A percentile compares a stretch with the other conserved stretches of the same genome.
phyloP scores from a whole-genome alignment of 1,140 invertebrate genomes.

The Drosophila oshimai region DNA sequence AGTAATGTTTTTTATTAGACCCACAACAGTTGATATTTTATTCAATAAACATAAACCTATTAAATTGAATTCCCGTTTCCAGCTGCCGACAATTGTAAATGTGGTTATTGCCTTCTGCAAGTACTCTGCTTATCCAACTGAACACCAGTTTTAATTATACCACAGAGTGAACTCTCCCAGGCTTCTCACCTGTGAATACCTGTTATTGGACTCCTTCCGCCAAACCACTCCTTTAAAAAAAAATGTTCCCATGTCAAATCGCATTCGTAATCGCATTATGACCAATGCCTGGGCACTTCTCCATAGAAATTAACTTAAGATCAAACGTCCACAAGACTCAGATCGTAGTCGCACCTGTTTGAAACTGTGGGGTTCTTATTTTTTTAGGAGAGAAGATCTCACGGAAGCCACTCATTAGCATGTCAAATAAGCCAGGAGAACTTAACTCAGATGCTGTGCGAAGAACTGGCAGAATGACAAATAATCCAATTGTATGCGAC shows the following conservation, averaged over 20 bases:
- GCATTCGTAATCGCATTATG: slow-evolving; percentile 66
- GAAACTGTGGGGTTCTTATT: background rate
- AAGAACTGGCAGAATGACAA: slow-evolving; percentile 46
- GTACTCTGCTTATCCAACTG: background rate
- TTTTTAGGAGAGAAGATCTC: slow-evolving; percentile 47
- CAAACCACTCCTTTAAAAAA: background rate
- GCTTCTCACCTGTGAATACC: slow-evolving; percentile 10
- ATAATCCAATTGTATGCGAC: slow-evolving; percentile 69
- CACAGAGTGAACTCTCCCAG: slow-evolving; percentile 26
- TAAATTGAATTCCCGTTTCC: too few relatives aligned
- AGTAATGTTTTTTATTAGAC: too few relatives aligned
- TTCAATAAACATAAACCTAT: too few relatives aligned
- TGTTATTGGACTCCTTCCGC: background rate
- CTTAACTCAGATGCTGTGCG: slow-evolving; percentile 2
- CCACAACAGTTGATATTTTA: too few relatives aligned
- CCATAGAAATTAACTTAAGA: slow-evolving; percentile 41
- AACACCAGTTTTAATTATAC: background rate
- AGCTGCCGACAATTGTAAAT: too few relatives aligned
- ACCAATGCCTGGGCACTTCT: slow-evolving; percentile 13
- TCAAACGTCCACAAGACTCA: slow-evolving; percentile 45
- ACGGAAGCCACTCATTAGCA: slow-evolving; percentile 76
- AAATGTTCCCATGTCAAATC: slow-evolving; percentile 41
- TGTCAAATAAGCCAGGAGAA: slow-evolving; percentile 57
- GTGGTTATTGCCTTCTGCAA: too few relatives aligned
- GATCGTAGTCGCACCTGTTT: slow-evolving; percentile 5